Evolutionary conservation across 2,113 vertebrate species (phyloP), one percentile per base, ranked within the genome.

Genomic region (Sorex fumeus): DNA sequence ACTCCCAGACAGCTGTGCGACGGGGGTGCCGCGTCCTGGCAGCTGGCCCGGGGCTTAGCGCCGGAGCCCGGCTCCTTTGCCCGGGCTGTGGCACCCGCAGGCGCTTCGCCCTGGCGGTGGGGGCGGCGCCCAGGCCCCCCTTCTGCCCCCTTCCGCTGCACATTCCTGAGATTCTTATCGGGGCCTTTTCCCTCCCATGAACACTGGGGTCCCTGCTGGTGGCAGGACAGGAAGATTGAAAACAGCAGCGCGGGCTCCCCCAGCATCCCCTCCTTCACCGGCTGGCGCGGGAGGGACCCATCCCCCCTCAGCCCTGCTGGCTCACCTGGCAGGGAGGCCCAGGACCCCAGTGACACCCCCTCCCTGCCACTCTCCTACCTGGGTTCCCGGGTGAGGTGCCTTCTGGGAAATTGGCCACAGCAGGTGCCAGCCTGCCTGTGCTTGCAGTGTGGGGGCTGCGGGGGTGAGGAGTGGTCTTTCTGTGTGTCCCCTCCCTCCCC

Each of bases 131-230:
- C 92, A 32, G 97, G 96, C 97, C 96, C 91, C 91, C 76, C 32
- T 18, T 9, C 50, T 19, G 82, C 77, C 91, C 88, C 62, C 89
- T 87, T 96, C 84, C 85, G 93, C 87, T 50, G 60, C 23, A 66
- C 95, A 97, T 97, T 97, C 97, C 93, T 91, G 10, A 82, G 97
- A 97, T 97, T 95, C 96, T 97, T 97, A 95, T 95, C 74, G 94
- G 40, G 32, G 62, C 13, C 36, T 60, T 3, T 0, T 87, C 79
- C 40, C 91, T 84, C 78, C 50, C 76, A 84, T 91, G 94, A 96
- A 90, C 45, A 64, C 75, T 91, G 94, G 90, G 92, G 94, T 81
- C 32, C 60, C 9, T 47, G 77, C 2, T 71, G 93, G 92, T 95
- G 88, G 76, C 71, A 57, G 50, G 36, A 40, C 40, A 86, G 93